Percentiles rank a stretch among this genome's conserved stretches.
Conservation (phyloP, 2,888 invertebrate genomes). For the Drepanosiphum platanoidis region DNA sequence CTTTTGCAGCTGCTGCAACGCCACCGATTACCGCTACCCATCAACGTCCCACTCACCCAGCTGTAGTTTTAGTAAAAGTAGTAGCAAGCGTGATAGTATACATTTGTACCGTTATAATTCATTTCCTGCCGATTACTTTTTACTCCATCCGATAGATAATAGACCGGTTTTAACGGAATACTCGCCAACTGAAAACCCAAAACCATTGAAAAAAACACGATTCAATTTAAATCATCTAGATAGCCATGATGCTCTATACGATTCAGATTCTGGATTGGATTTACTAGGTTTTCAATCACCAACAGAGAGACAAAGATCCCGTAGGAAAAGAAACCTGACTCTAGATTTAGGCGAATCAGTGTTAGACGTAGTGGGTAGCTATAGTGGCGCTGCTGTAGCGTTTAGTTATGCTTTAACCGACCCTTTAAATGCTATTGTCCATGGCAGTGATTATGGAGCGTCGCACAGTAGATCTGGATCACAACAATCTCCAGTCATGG, state of each 20-base stretch:
- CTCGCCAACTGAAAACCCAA: constrained; percentile 56
- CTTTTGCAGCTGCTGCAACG: constrained; percentile 62
- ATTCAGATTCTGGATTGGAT: constrained; percentile 55
- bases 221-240: constrained; percentile 53
- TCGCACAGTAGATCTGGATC: constrained; percentile 61
- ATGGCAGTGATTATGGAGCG: constrained; percentile 65
- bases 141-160: constrained; percentile 58
- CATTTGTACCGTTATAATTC: constrained; percentile 61
- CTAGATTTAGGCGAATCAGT: constrained; percentile 60
- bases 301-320: constrained; percentile 36
- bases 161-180: constrained; percentile 53
- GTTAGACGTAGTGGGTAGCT: constrained; percentile 61
- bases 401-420: constrained; percentile 60
- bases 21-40: constrained; percentile 62
- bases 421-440: constrained; percentile 62
- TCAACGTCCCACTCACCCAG: constrained; percentile 59
- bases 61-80: constrained; percentile 62
- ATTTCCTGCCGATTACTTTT: constrained; percentile 60
- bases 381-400: constrained; percentile 61
- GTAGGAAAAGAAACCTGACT: constrained; percentile 57
- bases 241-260: constrained; percentile 41
- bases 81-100: constrained; percentile 60
- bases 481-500: constrained; percentile 58
- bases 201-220: constrained; percentile 57
- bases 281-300: constrained; percentile 58